Base-by-base conservation (phyloP, 1,140 invertebrate genomes). In the Acromyrmex heyeri region DNA sequence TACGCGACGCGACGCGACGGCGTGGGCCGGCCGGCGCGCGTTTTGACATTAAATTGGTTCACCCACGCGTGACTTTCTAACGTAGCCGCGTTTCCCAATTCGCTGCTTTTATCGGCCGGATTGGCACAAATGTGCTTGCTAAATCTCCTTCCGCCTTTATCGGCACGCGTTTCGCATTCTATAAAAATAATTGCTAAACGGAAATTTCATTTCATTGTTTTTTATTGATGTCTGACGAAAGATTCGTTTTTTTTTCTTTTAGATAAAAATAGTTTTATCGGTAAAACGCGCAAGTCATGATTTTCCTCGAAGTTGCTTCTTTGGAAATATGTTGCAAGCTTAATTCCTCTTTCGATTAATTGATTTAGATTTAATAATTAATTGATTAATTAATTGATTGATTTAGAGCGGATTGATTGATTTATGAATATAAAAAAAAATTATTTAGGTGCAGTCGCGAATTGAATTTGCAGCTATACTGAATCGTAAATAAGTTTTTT, bases 41-140 rank as follows among this genome's bases (percentile, higher is more conserved):
- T 86, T 88, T 88, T 69, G 55, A 88, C 87, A 72, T 62, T 77
- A 78, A 88, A 89, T 89, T 86, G 67, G 61, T 34, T 88, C 83
- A 86, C 87, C 87, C 83, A 88, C 88, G 87, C 87, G 59, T 30
- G 21, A 87, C 88, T 89, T 89, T 89, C 88, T 86, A 88, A 87
- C 76, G 50, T 61, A 62, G 83, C 55, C 57, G 76, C 50, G 61
- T 89, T 89, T 59, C 57, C 70, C 72, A 89, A 89, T 89, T 89
- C 69, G 70, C 62, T 55, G 44, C 38, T 53, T 30, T 70, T 62
- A 69, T 76, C 75, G 8, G 18, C 2, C 34, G 59, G 18, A 48
- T 82, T 82, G 55, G 55, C 38, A 69, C 75, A 12, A 10, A 10
- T 16, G 16, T 16, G 65, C 24, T 48, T 21, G 65, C 65, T 70